These are phyloP conservation scores for Alauda arvensis DNA, from an alignment of 2,797 vertebrate species.

Conservation along the genomic window DNA sequence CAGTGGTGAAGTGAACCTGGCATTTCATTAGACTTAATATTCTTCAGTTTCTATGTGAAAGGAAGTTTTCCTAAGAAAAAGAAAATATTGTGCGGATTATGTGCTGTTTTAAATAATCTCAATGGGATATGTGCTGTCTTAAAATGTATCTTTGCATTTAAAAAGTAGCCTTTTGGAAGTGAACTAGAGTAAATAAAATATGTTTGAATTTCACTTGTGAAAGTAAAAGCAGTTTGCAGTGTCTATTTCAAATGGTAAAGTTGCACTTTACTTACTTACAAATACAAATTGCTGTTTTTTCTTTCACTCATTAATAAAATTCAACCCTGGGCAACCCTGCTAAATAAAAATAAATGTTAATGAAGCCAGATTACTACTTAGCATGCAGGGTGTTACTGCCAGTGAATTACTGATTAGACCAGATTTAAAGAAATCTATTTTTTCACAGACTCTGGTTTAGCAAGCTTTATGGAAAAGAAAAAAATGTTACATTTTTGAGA, in stretches of 20 bases:
- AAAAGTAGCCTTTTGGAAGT: background rate
- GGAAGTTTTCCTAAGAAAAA: background rate
- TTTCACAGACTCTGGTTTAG: background rate
- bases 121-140: background rate
- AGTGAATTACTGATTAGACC: background rate
- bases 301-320: slow-evolving; percentile 5
- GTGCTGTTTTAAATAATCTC: background rate
- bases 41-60: background rate
- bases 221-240: background rate
- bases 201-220: background rate
- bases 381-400: background rate
- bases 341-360: background rate
- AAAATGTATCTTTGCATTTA: background rate
- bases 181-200: background rate
- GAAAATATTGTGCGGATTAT: background rate
- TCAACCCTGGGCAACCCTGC: background rate
- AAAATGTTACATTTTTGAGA: background rate
- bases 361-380: slow-evolving; percentile 16
- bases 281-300: background rate
- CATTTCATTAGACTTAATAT: background rate
- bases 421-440: background rate
- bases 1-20: background rate
- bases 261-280: background rate
- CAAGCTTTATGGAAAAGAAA: background rate
- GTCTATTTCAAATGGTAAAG: slow-evolving; percentile 35